Evolutionary conservation across 2,113 vertebrate species (phyloP).

Genomic region (Oryzias melastigma): DNA sequence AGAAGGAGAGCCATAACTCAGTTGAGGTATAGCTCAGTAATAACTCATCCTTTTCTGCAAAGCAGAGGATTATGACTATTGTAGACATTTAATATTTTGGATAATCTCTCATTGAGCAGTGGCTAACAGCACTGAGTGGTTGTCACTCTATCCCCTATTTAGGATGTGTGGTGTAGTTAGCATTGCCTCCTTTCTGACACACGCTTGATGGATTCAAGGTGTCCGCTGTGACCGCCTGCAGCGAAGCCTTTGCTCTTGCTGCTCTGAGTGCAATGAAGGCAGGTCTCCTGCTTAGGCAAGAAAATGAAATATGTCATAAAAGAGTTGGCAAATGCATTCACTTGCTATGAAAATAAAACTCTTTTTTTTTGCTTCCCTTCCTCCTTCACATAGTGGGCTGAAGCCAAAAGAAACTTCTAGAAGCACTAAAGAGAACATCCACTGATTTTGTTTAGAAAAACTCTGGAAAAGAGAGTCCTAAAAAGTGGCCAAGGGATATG

Average conservation of each 20-base stretch:
- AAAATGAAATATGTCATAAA: slow-evolving; percentile 52
- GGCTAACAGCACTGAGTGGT: slow-evolving; percentile 6
- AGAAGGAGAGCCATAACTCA: background rate
- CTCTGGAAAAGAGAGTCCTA: no score
- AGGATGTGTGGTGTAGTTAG: slow-evolving; percentile 47
- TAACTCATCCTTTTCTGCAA: background rate
- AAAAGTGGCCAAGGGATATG: no score
- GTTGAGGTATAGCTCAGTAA: background rate
- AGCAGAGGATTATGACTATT: background rate
- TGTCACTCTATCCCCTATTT: slow-evolving; percentile 23
- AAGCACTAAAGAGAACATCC: background rate
- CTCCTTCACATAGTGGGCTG: slow-evolving; percentile 29
- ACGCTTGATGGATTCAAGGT: slow-evolving; percentile 57
- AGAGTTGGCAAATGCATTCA: slow-evolving; percentile 46
- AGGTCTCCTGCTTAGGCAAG: slow-evolving; percentile 60
- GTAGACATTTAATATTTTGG: background rate
- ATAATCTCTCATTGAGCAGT: background rate
- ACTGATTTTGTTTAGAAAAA: background rate
- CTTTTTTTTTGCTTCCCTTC: slow-evolving; percentile 32
- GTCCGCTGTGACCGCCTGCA: slow-evolving; percentile 50
- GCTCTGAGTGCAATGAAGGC: slow-evolving; percentile 39
- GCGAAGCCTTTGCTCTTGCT: slow-evolving; percentile 43
- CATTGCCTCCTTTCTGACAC: slow-evolving; percentile 52
- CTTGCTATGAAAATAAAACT: slow-evolving; percentile 51
- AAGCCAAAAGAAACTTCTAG: background rate